Evolutionary conservation across 1,140 invertebrate genomes (phyloP).

Genomic region (Charaxes varanes): DNA sequence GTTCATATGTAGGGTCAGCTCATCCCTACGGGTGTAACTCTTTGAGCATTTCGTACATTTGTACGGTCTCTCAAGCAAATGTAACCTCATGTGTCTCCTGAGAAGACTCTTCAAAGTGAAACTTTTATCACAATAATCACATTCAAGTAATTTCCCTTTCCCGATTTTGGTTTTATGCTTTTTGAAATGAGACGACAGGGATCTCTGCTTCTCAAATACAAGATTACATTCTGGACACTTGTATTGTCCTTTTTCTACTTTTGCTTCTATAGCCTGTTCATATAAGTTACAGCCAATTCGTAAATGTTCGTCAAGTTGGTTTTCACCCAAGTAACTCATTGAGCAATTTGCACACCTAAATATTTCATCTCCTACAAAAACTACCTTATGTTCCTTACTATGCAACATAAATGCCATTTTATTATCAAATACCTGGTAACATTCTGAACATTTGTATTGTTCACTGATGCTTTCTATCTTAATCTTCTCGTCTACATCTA

Average conservation of each 20-base stretch:
- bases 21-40: conserved; percentile 74
- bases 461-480: too few species aligned
- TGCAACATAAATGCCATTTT: too few species aligned
- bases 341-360: too few species aligned
- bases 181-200: conserved; percentile 41
- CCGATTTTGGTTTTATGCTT: conserved; percentile 23
- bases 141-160: conserved; percentile 27
- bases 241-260: conserved; percentile 25
- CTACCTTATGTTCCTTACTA: too few species aligned
- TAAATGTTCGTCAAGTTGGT: too few species aligned
- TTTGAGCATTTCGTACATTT: conserved; percentile 68
- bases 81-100: conserved; percentile 56
- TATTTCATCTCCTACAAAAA: too few species aligned
- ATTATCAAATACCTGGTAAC: too few species aligned
- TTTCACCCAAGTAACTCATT: too few species aligned
- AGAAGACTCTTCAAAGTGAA: conserved; percentile 54
- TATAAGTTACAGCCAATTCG: too few species aligned
- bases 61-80: conserved; percentile 39
- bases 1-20: conserved; percentile 74
- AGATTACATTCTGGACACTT: conserved; percentile 46
- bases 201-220: conserved; percentile 39
- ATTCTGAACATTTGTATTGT: too few species aligned
- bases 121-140: conserved; percentile 50
- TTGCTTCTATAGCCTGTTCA: conserved; percentile 18
- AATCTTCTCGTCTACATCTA: too few species aligned